These are phyloP conservation scores for Phortica magna DNA, from an alignment of 2,888 invertebrate genomes.

Conservation along the genomic window DNA sequence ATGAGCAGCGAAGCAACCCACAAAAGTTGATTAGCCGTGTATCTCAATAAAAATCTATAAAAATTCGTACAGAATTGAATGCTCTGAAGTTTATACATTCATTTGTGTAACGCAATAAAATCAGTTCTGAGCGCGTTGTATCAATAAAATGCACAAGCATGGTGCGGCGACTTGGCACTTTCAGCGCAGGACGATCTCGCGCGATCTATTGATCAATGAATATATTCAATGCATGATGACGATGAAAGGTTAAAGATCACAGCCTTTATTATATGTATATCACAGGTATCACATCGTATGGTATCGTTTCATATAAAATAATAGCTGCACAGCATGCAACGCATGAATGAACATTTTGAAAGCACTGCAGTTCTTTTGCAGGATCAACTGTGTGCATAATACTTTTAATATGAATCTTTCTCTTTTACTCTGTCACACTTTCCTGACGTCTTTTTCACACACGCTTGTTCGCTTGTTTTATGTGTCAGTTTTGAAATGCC, in stretches of 20 bases:
- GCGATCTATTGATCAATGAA: neutral
- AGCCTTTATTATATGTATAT: neutral
- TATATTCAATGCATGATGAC: neutral
- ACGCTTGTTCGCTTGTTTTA: neutral
- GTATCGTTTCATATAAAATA: neutral
- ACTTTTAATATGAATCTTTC: too few species aligned
- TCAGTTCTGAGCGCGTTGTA: neutral
- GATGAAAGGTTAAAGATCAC: neutral
- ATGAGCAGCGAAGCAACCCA: too few species aligned
- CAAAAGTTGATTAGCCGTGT: too few species aligned
- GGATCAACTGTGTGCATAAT: neutral
- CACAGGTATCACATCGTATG: neutral
- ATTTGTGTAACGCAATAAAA: neutral
- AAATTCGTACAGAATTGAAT: neutral
- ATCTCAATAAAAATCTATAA: neutral
- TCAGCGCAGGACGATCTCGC: neutral
- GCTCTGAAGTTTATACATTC: neutral
- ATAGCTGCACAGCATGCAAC: conserved; percentile 6
- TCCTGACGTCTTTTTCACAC: neutral
- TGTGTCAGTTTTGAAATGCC: conserved; percentile 42
- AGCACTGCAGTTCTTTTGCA: neutral
- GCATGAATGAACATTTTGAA: conserved; percentile 25
- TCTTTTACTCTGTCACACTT: neutral
- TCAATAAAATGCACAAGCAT: neutral
- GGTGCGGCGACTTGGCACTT: too few species aligned